Conservation (phyloP, 1,140 invertebrate species). For the Drosophila baimaii region DNA sequence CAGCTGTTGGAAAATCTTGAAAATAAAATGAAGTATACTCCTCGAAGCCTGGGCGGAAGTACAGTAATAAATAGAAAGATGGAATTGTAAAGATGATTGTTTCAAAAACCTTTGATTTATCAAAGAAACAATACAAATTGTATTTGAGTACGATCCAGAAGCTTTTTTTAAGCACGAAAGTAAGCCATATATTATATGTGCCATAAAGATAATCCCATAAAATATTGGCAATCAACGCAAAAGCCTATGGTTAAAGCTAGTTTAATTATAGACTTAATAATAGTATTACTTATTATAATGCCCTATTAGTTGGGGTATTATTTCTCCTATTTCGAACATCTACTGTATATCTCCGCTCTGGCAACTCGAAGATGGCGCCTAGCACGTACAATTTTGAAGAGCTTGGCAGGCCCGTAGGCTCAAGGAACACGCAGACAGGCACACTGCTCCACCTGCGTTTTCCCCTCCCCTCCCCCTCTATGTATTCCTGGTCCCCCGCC, state of each 20-base stretch:
- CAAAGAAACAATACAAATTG: neutral
- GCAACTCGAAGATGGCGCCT: constrained; percentile 46
- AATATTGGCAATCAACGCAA: neutral
- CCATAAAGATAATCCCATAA: neutral
- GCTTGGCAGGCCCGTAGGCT: constrained; percentile 37
- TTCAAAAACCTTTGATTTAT: neutral
- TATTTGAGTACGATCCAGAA: too few relatives aligned
- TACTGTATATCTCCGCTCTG: constrained; percentile 16
- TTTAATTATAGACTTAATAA: neutral
- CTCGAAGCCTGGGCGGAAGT: constrained; percentile 31
- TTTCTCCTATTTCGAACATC: neutral
- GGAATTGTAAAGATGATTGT: neutral
- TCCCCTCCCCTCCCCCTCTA: neutral
- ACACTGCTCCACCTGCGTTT: constrained; percentile 2
- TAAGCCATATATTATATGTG: neutral
- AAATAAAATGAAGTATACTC: constrained; percentile 50
- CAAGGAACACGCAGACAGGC: constrained; percentile 23
- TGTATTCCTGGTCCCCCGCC: constrained; percentile 13
- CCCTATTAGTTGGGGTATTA: neutral
- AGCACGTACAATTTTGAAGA: constrained; percentile 47
- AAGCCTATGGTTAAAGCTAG: neutral
- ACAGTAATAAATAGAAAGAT: constrained; percentile 5
- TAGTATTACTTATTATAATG: neutral
- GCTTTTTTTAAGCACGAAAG: neutral
- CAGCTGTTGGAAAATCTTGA: constrained; percentile 38